Base-by-base conservation (phyloP, 1,140 invertebrate species). In the Tetramorium simillimum region DNA sequence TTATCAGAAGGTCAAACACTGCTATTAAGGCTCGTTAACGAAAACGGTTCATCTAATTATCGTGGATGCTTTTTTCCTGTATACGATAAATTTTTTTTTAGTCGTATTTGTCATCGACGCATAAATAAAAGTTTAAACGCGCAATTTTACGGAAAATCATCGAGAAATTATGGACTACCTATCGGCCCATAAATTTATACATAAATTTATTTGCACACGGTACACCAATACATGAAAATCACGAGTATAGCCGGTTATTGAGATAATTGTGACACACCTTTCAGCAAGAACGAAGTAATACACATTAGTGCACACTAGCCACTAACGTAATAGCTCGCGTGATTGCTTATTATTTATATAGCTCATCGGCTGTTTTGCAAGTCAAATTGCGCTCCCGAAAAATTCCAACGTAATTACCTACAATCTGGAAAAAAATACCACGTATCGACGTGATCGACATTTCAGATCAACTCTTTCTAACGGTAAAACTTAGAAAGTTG, bases 241-340 rank as follows among this genome's bases (percentile, higher is more conserved):
- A 81, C n/a, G 43, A 43, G 5, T 49, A 21, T 7, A 78, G 78
- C 33, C 87, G 46, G 72, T 89, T 58, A 76, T 89, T 89, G 86
- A 87, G 88, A 90, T 90, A 90, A 90, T 90, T 73, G 85, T 80
- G 53, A 80, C 21, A 16, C 28, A 24, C 72, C 53, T 87, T 85
- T 89, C 62, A 62, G n/a, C 60, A 56, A 69, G 60, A 87, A 63
- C 37, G 21, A 87, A 72, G 18, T 80, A 63, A 84, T 53, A 77
- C 53, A 28, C 16, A 28, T 53, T 21, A 43, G 4, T 6, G 16
- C 18, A 62, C 43, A n/a, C n/a, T n/a, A 16, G 14, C 40, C 10
- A 28, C 21, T 78, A 58, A 56, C 33, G 40, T 40, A 85, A 78
- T 53, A 46, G 46, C 56, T 78, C 16, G 28, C 37, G 21, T 28